Evolutionary conservation across 2,113 vertebrate genomes (phyloP), one percentile per base, ranked within the genome.

Genomic region (Marmota monax): DNA sequence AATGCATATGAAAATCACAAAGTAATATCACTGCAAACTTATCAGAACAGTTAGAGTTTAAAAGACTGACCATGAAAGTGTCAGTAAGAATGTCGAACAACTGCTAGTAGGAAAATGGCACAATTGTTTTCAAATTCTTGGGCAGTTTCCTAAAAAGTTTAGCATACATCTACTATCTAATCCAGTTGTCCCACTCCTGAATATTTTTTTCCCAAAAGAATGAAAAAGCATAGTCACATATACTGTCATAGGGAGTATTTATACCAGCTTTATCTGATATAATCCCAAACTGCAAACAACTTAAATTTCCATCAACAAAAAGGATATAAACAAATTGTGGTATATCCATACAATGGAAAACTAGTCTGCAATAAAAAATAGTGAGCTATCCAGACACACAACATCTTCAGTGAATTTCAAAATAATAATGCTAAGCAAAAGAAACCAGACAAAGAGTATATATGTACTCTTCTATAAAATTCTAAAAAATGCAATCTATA

Each of bases 171-270:
- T 96, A 18, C 45, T 25, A 13, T 76, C 29, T 65, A 45, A 94
- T 86, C 23, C 20, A 84, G 14, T 16, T 29, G 56, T 58, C 63
- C 25, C 29, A 79, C 13, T 85, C n/a, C 56, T 39, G 53, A 12
- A 20, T 76, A 42, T 56, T 83, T 94, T 83, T 58, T 87, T 39
- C 42, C 72, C 72, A 84, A 84, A 92, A 56, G 78, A 87, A 86
- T 84, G 22, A 83, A 93, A 58, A 32, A 9, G 32, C 72, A 72
- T 65, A 45, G 12, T 56, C 29, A 83, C 32, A 39, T 73, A 72
- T 22, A 61, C n/a, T 70, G 72, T 12, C 32, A 79, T 7, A 27
- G 42, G 3, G 51, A 45, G 3, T 72, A 16, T 69, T 69, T n/a
- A 70, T 25, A 74, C 48, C 13, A 88, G 13, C 53, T 67, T 95